Evolutionary conservation across 2,888 invertebrate genomes (phyloP), one percentile per base, ranked within the genome.

Genomic region (Pristionchus arcanus): DNA sequence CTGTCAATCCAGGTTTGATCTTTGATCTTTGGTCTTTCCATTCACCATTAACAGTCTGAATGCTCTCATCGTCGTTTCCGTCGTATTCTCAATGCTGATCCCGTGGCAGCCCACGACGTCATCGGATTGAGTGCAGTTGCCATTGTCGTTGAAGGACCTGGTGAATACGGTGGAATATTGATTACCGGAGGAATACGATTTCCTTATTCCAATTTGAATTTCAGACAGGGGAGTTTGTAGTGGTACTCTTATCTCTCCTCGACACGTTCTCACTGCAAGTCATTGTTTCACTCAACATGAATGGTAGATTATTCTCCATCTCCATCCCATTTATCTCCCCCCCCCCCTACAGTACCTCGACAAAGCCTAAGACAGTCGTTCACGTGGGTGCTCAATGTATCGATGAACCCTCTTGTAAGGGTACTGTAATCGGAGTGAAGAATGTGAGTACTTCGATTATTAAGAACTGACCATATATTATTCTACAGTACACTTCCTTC

Each of bases 191-290:
- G 77, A 42, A 42, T 25, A 7, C 25, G 42, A n/a, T 77, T 49
- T 13, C 42, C 42, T 49, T 49, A 77, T 42, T 37, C 21, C 1
- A 3, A n/a, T 1, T 13, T 5, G 4, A 31, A 42, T 77, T 77
- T 21, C 77, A 77, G 77, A 42, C 7, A 37, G 25, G 7, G 77
- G 77, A 42, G 77, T 77, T 21, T 77, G 77, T 21, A 42, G 42
- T 37, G 77, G 77, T 25, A 77, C 77, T 42, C 77, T 77, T 0
- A 77, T 77, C 77, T 77, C 77, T n/a, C n/a, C 77, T 77, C 77
- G 77, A 21, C 77, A 77, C 77, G 42, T 77, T 5, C 77, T 77
- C 37, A 77, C 77, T 42, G 77, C 77, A 42, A 42, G 42, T 42
- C 77, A 77, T 37, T 77, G 77, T 11, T 77, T 77, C 49, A 42